Evolutionary conservation across 2,888 invertebrate species (phyloP).

Genomic region (Argyra leucocephala): DNA sequence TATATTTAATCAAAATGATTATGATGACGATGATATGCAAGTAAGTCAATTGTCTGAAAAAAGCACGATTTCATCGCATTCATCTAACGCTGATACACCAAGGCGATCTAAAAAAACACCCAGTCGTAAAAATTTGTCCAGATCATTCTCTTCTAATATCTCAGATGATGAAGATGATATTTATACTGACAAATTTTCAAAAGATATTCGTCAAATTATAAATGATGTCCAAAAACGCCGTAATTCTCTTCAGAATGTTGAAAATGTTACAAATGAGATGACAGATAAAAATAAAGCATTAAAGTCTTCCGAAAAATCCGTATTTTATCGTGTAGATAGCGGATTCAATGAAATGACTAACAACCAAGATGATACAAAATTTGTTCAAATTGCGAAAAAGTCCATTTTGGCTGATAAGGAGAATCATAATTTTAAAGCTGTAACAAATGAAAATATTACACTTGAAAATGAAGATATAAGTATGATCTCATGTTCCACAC

Average conservation of each 20-base stretch:
- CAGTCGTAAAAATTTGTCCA: slow-evolving; percentile 41
- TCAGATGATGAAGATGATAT: slow-evolving; percentile 25
- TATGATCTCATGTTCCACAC: slow-evolving; percentile 25
- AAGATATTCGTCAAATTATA: background rate
- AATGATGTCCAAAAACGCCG: background rate
- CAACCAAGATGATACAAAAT: slow-evolving; percentile 22
- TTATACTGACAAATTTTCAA: slow-evolving; percentile 9
- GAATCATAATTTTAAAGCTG: background rate
- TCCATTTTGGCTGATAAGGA: slow-evolving; percentile 2
- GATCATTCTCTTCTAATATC: slow-evolving; percentile 36
- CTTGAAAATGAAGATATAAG: slow-evolving; percentile 21
- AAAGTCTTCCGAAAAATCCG: background rate
- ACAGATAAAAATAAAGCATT: background rate
- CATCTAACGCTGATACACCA: slow-evolving; percentile 37
- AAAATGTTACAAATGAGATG: background rate
- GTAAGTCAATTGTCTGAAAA: slow-evolving; percentile 31
- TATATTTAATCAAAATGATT: slow-evolving; percentile 15
- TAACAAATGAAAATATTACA: background rate
- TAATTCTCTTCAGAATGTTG: background rate
- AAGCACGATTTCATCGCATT: slow-evolving; percentile 32
- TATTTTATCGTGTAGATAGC: slow-evolving; percentile 37
- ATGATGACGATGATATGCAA: slow-evolving; percentile 35
- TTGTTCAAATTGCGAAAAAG: slow-evolving; percentile 2
- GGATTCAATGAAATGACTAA: slow-evolving; percentile 40
- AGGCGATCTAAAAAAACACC: slow-evolving; percentile 35